phyloP scores from a whole-genome alignment of 2,113 vertebrate genomes.

The Apeltes quadracus region DNA sequence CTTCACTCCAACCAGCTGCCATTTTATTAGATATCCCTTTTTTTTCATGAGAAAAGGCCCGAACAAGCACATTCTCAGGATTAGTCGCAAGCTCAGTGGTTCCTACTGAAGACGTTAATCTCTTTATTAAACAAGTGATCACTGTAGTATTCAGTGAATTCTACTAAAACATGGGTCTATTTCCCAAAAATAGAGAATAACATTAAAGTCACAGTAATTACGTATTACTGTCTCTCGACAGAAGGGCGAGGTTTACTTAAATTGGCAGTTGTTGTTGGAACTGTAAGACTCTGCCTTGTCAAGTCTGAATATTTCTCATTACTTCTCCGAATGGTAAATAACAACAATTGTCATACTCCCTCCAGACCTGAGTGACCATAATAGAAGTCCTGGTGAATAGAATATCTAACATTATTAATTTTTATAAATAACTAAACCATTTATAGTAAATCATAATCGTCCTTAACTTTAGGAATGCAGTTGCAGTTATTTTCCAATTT shows the following conservation, averaged over 20 bases:
- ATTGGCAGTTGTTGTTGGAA: background rate
- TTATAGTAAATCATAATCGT: conserved; percentile 22
- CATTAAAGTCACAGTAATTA: background rate
- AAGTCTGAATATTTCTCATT: conserved; percentile 1
- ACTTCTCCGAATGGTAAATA: background rate
- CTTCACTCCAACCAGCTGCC: background rate
- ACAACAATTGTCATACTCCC: background rate
- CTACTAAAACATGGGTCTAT: too few relatives aligned
- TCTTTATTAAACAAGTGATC: background rate
- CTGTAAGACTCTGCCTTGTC: background rate
- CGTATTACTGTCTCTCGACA: background rate
- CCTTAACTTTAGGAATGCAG: conserved; percentile 19
- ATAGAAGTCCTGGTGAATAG: background rate
- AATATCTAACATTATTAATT: background rate
- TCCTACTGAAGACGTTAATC: background rate
- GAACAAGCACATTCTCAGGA: background rate
- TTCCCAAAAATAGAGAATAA: background rate
- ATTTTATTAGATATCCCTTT: background rate
- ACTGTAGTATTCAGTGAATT: background rate
- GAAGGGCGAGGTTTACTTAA: background rate
- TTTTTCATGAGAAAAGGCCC: too few relatives aligned
- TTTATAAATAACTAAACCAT: background rate
- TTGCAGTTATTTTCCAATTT: conserved; percentile 39
- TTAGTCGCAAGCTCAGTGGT: background rate
- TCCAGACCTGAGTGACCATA: background rate